phyloP scores from a whole-genome alignment of 2,797 vertebrate species.

The Diplodus sargus region DNA sequence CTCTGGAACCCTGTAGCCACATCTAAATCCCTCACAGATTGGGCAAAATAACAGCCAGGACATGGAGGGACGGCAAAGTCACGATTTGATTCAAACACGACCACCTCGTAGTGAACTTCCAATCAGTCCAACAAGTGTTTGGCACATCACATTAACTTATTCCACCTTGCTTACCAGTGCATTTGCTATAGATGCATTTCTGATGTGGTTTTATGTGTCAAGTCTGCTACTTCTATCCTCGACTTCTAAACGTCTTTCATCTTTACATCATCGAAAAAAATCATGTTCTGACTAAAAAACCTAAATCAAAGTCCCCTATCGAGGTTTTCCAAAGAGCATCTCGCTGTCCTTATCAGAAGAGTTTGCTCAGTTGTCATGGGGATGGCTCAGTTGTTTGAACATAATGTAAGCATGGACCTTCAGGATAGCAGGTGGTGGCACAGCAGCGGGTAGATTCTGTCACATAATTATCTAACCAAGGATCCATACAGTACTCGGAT shows the following conservation, averaged over 20 bases:
- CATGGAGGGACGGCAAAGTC: constrained; percentile 25
- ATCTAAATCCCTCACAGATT: constrained; percentile 69
- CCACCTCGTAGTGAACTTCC: constrained; percentile 11
- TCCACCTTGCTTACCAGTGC: background rate
- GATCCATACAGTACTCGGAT: background rate
- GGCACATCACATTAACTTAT: background rate
- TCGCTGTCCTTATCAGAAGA: background rate
- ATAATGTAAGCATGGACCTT: background rate
- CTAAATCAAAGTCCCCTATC: background rate
- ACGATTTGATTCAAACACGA: constrained; percentile 17
- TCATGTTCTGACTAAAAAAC: background rate
- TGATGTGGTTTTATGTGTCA: background rate
- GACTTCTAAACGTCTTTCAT: no score
- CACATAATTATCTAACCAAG: background rate
- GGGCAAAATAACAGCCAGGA: constrained; percentile 46
- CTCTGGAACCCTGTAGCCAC: constrained; percentile 53
- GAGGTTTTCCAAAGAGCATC: background rate
- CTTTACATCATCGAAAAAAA: background rate
- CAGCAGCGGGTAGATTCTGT: background rate
- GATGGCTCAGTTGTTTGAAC: background rate
- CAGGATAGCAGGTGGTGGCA: background rate
- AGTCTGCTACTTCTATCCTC: background rate
- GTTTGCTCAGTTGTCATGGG: background rate
- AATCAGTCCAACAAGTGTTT: background rate
- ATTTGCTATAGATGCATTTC: background rate